These are phyloP conservation scores for Oncorhynchus kisutch DNA, from an alignment of 2,113 vertebrate genomes.

Conservation along the genomic window DNA sequence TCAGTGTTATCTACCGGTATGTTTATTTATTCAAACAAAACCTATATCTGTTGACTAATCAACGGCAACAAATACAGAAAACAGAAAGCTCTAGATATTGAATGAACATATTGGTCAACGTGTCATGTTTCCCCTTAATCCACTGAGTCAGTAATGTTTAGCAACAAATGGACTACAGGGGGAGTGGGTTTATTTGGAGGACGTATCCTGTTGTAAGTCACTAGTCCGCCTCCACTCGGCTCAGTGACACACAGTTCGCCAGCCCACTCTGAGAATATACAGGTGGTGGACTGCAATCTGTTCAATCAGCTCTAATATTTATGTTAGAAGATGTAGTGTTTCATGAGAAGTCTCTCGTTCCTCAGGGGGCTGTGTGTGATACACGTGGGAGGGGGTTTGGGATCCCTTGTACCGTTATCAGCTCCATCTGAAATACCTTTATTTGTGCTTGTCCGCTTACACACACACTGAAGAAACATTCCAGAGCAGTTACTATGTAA, in stretches of 20 bases:
- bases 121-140: neutral
- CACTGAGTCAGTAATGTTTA: neutral
- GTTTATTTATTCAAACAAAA: no score
- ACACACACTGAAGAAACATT: no score
- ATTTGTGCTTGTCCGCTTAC: no score
- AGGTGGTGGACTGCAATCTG: conserved; percentile 46
- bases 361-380: neutral
- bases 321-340: conserved; percentile 11
- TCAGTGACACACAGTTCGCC: conserved; percentile 30
- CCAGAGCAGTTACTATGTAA: no score
- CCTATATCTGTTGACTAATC: neutral
- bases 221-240: conserved; percentile 19
- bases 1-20: no score
- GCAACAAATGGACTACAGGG: conserved; percentile 5
- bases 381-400: neutral
- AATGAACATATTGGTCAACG: neutral
- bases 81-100: neutral
- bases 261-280: conserved; percentile 31
- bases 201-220: conserved; percentile 54
- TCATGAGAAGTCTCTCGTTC: neutral
- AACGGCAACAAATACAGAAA: neutral
- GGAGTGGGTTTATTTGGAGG: conserved; percentile 46
- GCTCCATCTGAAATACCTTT: no score
- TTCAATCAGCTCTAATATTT: conserved; percentile 30
- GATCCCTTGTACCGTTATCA: neutral